Base-by-base conservation (phyloP, 2,113 vertebrate species). In the Corythaixoides concolor region DNA sequence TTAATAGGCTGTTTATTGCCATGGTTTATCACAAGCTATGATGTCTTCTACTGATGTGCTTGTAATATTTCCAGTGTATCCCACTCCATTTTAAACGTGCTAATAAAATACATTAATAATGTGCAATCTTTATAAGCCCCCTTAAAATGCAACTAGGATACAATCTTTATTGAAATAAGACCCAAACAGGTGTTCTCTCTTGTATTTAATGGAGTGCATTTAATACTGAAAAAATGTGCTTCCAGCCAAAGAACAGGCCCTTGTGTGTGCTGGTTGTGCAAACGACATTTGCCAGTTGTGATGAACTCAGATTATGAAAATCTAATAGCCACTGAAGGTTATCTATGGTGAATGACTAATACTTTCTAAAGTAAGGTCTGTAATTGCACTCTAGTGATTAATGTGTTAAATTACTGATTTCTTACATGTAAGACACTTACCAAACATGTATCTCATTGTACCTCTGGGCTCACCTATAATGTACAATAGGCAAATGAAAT, bases 381-480 rank as follows among this genome's bases (percentile, higher is more conserved):
- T 82, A 95, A 89, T 72, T 95, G 69, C 41, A 84, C 84, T 95
- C n/a, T 7, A 30, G 79, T 92, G 95, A 95, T 93, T 90, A 90
- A 94, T 92, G 41, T 83, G 79, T 94, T 90, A 93, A 85, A 90
- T 68, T 74, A 76, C 69, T 45, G 21, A 55, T 93, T 93, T 90
- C 62, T 89, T 87, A 68, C 23, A 66, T 55, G 69, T 75, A 92
- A 75, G 67, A 78, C 69, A 67, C 58, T 89, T 89, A 80, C 27
- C 53, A 73, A 90, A 72, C 58, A 30, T 62, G 64, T 50, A 78
- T 79, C 69, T 94, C 87, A 89, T 13, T 92, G 86, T 37, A 79
- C 73, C 59, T 79, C 49, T 76, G 80, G 88, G 60, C 52, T 94
- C 73, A 67, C 73, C 68, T 75, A 13, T 56, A 58, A 59, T 33